Conservation (phyloP, 2,113 vertebrate genomes). For the Polypterus senegalus region DNA sequence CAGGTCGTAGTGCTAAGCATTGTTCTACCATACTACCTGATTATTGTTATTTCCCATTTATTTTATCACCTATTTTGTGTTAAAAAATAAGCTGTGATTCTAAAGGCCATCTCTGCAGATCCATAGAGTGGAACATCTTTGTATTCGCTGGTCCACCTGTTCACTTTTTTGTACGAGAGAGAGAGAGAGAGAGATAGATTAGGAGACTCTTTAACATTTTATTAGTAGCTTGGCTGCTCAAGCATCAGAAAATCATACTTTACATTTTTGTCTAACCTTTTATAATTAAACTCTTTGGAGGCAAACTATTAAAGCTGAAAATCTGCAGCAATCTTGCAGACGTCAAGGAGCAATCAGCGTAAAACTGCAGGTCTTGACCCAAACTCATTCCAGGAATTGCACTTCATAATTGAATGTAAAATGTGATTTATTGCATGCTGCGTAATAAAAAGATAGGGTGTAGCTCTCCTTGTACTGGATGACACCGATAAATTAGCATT, state of each 20-base stretch:
- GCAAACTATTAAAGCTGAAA: slow-evolving; percentile 1
- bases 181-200: no score
- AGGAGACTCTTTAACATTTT: no score
- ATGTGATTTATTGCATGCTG: slow-evolving; percentile 13
- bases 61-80: no score
- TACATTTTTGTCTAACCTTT: slow-evolving; percentile 17
- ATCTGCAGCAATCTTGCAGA: slow-evolving; percentile 12
- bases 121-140: no score
- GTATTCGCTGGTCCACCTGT: no score
- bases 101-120: no score
- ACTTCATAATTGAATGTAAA: slow-evolving; percentile 18
- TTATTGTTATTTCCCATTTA: no score
- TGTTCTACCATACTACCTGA: no score
- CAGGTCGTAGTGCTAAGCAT: no score
- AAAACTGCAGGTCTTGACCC: slow-evolving; percentile 6
- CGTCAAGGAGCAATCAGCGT: slow-evolving; percentile 6
- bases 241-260: slow-evolving; percentile 15
- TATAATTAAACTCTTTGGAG: slow-evolving; percentile 10
- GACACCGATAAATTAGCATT: slow-evolving; percentile 15
- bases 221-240: slow-evolving; percentile 13
- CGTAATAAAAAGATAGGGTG: slow-evolving; percentile 13
- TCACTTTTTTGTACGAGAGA: no score
- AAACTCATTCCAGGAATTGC: slow-evolving; percentile 13
- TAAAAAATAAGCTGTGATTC: no score
- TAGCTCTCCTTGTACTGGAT: slow-evolving; percentile 6